phyloP scores from a whole-genome alignment of 1,140 invertebrate species.

The Halyomorpha halys region DNA sequence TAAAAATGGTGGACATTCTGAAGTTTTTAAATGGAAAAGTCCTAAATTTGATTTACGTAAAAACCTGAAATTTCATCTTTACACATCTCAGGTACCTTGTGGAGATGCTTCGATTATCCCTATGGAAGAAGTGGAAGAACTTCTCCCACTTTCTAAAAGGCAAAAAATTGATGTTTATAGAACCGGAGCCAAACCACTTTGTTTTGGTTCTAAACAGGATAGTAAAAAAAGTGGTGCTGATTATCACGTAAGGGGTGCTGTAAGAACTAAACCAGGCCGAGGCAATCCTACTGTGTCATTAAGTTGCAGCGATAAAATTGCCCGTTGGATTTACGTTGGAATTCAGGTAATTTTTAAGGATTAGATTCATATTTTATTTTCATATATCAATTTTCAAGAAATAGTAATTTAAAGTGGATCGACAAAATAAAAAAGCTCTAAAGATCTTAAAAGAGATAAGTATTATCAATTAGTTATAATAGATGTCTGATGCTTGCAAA shows the following conservation, averaged over 20 bases:
- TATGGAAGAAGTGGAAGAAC: constrained; percentile 14
- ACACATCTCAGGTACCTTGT: constrained; percentile 78
- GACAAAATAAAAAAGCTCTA: no score
- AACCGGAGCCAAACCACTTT: constrained; percentile 82
- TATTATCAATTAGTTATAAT: no score
- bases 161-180: constrained; percentile 51
- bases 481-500: no score
- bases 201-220: constrained; percentile 43
- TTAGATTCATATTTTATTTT: no score
- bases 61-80: constrained; percentile 70
- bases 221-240: constrained; percentile 42
- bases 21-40: constrained; percentile 37
- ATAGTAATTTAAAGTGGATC: no score
- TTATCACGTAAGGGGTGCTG: constrained; percentile 60
- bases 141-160: constrained; percentile 12
- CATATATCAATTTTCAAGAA: neutral
- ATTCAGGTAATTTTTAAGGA: constrained; percentile 41
- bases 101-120: constrained; percentile 86
- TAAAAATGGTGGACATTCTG: constrained; percentile 36
- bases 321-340: constrained; percentile 76
- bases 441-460: no score
- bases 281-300: constrained; percentile 80
- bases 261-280: constrained; percentile 84
- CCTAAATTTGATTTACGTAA: constrained; percentile 40
- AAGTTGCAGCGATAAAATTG: constrained; percentile 88